phyloP scores from a whole-genome alignment of 1,140 invertebrate genomes.

The Apis laboriosa region DNA sequence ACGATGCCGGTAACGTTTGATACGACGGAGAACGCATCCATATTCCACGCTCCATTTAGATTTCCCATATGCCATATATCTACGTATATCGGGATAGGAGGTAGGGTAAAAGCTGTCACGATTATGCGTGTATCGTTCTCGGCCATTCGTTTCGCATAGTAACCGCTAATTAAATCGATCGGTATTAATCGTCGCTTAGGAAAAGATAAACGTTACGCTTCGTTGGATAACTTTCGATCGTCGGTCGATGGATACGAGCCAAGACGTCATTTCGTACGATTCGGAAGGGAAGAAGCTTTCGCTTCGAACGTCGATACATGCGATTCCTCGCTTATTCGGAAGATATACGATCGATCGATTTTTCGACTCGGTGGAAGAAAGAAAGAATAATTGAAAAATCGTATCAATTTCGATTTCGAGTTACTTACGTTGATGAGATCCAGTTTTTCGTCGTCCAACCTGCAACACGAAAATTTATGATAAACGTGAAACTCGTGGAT shows the following conservation, averaged over 20 bases:
- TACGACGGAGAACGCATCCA: slow-evolving; percentile 55
- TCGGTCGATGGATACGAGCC: no score
- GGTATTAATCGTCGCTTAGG: no score
- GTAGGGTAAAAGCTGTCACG: not conserved
- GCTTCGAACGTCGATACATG: no score
- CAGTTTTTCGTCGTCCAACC: slow-evolving; percentile 90
- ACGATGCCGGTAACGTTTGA: slow-evolving; percentile 62
- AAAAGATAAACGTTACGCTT: no score
- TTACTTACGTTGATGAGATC: slow-evolving; percentile 93
- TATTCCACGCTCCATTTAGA: slow-evolving; percentile 59
- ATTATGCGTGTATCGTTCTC: not conserved
- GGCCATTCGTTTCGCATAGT: not conserved
- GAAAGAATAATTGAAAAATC: no score
- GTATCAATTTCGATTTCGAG: not conserved
- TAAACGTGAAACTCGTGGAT: not conserved
- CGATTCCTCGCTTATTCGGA: no score
- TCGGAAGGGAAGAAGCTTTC: no score
- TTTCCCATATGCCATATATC: not conserved
- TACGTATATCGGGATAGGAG: not conserved
- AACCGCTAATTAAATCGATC: not conserved
- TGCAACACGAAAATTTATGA: slow-evolving; percentile 82
- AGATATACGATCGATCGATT: no score
- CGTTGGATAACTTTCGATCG: no score
- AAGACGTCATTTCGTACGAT: no score
- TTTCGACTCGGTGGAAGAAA: no score